Conservation (phyloP, 1,140 invertebrate genomes). For the Musca vetustissima region DNA sequence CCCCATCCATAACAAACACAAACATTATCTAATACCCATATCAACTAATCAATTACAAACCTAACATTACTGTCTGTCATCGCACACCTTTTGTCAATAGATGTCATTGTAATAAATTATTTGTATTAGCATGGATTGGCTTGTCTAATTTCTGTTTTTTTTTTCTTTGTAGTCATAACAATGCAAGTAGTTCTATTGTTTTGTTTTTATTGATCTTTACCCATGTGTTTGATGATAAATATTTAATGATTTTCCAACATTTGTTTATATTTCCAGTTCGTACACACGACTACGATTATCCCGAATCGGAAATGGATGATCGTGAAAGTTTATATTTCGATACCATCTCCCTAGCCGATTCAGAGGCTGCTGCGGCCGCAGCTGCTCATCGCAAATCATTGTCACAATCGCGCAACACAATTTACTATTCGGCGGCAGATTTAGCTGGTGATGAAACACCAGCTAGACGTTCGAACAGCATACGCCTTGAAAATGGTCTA, state of each 20-base stretch:
- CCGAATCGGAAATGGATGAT: slow-evolving; percentile 53
- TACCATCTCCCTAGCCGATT: slow-evolving; percentile 53
- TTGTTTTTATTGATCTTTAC: neutral
- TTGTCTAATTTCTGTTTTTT: neutral
- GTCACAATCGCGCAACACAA: slow-evolving; percentile 53
- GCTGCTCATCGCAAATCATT: slow-evolving; percentile 52
- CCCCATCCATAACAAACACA: no score
- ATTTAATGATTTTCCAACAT: neutral
- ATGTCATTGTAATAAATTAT: no score
- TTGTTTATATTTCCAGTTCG: slow-evolving; percentile 37
- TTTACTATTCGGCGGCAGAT: slow-evolving; percentile 53
- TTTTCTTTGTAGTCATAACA: neutral
- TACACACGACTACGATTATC: slow-evolving; percentile 53
- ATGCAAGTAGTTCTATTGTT: neutral
- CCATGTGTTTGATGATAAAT: neutral
- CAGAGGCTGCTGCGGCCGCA: slow-evolving; percentile 48
- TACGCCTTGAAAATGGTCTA: slow-evolving; percentile 32
- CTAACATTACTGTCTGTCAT: no score
- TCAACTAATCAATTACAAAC: no score
- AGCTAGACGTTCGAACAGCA: slow-evolving; percentile 34
- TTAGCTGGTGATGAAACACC: slow-evolving; percentile 42
- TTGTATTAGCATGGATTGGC: neutral
- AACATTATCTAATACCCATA: no score
- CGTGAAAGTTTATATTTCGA: slow-evolving; percentile 53
- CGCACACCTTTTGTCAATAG: no score